phyloP scores from a whole-genome alignment of 2,888 invertebrate genomes.

The Orthosia gracilis region DNA sequence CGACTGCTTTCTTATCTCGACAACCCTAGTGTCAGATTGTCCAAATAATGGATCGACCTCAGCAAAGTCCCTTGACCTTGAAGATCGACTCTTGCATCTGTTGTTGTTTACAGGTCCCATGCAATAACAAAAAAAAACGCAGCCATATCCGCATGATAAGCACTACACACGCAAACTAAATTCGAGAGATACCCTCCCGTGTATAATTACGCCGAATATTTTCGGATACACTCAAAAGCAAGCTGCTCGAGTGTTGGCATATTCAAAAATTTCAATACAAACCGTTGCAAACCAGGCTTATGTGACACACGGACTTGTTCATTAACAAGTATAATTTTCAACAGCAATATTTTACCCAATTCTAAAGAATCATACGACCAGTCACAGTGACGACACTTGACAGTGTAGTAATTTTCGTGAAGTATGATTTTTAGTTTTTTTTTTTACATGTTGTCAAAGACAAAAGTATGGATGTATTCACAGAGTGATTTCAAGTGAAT shows the following conservation, averaged over 20 bases:
- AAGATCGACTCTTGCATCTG: too few species aligned
- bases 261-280: constrained; percentile 90
- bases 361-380: neutral
- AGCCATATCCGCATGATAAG: constrained; percentile 58
- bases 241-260: constrained; percentile 85
- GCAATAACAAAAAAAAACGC: constrained; percentile 14
- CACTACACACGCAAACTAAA: constrained; percentile 73
- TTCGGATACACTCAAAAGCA: constrained; percentile 85
- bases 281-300: constrained; percentile 77
- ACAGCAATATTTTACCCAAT: neutral
- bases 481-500: too few species aligned
- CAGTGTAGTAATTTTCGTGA: too few species aligned
- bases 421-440: too few species aligned
- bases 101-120: neutral
- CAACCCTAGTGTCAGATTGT: too few species aligned
- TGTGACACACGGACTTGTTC: constrained; percentile 66
- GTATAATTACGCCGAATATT: constrained; percentile 87
- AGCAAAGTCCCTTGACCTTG: too few species aligned
- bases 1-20: too few species aligned
- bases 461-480: too few species aligned
- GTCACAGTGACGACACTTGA: too few species aligned
- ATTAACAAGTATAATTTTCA: neutral
- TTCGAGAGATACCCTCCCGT: constrained; percentile 73
- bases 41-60: too few species aligned
- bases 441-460: too few species aligned